phyloP scores from a whole-genome alignment of 2,888 invertebrate species.

The Chorisops tibialis region DNA sequence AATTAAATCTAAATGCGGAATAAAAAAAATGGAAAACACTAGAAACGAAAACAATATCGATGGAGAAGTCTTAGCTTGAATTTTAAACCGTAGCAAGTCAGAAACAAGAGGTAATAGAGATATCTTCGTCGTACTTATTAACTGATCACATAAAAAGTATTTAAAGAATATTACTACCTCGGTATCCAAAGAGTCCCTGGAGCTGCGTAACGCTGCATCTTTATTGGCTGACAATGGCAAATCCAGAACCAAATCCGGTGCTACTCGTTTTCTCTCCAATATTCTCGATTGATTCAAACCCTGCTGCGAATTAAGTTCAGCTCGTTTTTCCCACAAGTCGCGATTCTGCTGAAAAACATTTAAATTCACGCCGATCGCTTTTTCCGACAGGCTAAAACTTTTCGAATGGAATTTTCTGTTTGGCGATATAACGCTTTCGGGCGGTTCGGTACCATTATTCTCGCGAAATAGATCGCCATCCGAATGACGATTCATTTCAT shows the following conservation, averaged over 20 bases:
- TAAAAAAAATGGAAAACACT: no score
- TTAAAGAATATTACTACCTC: no score
- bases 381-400: conserved; percentile 37
- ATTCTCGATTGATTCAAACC: conserved; percentile 50
- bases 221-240: conserved; percentile 60
- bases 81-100: no score
- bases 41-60: no score
- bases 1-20: no score
- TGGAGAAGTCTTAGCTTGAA: no score
- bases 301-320: conserved; percentile 55
- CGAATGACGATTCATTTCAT: conserved; percentile 32
- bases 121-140: no score
- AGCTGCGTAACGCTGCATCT: conserved; percentile 41
- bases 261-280: conserved; percentile 50
- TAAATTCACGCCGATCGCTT: conserved; percentile 29
- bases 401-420: conserved; percentile 35
- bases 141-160: no score
- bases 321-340: conserved; percentile 62
- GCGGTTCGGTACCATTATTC: conserved; percentile 15
- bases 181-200: conserved; percentile 42
- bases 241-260: conserved; percentile 82
- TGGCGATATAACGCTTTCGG: conserved; percentile 25
- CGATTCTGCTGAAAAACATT: conserved; percentile 51
- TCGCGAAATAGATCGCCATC: conserved; percentile 34
- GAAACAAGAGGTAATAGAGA: no score